phyloP scores from a whole-genome alignment of 2,888 invertebrate species.

The Bibio marci region DNA sequence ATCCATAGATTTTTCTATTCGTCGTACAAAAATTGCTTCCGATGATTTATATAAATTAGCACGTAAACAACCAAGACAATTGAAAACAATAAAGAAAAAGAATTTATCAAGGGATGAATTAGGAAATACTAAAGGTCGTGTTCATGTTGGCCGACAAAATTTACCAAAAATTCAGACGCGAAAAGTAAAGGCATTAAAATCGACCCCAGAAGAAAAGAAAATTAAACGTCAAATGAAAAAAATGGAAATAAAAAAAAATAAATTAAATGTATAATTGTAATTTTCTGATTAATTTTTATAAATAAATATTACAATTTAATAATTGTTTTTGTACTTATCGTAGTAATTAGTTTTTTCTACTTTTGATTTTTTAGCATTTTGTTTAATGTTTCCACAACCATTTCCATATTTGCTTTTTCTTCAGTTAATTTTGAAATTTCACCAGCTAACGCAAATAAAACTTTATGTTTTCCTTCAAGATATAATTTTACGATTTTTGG shows the following conservation, averaged over 20 bases:
- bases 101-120: conserved; percentile 76
- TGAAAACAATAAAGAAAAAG: conserved; percentile 71
- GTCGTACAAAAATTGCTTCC: conserved; percentile 77
- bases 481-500: conserved; percentile 47
- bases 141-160: conserved; percentile 86
- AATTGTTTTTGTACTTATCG: no score
- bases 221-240: conserved; percentile 37
- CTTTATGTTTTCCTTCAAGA: conserved; percentile 50
- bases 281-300: no score
- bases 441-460: conserved; percentile 45
- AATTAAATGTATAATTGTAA: no score
- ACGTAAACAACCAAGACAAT: conserved; percentile 59
- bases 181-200: conserved; percentile 77
- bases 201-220: conserved; percentile 51
- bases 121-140: conserved; percentile 76
- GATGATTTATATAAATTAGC: conserved; percentile 75
- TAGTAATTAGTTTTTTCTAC: no score
- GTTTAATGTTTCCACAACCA: conserved; percentile 41
- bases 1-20: conserved; percentile 66
- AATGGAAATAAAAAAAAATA: conserved; percentile 14
- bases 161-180: conserved; percentile 70
- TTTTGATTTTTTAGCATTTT: conserved; percentile 30
- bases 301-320: no score
- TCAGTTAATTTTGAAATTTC: conserved; percentile 39
- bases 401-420: conserved; percentile 48